These are phyloP conservation scores for Megastigmus dorsalis DNA, from an alignment of 2,888 invertebrate species.

Conservation along the genomic window DNA sequence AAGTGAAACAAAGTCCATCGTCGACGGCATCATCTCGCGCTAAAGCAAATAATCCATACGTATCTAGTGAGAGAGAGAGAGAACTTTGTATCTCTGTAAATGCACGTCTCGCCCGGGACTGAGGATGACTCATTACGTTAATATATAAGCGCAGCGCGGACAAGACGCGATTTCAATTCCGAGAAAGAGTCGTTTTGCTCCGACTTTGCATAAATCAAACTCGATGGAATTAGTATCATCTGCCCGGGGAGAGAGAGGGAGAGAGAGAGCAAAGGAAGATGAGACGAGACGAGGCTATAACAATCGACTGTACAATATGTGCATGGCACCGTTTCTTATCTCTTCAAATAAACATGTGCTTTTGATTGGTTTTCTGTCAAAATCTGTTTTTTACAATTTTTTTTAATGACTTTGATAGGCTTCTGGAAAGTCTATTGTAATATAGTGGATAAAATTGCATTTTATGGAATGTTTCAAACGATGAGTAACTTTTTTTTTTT, in stretches of 20 bases:
- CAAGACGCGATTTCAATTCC: constrained; percentile 11
- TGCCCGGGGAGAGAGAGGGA: background rate
- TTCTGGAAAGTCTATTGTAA: too few species aligned
- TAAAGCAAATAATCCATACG: constrained; percentile 27
- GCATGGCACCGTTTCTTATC: background rate
- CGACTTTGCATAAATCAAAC: constrained; percentile 33
- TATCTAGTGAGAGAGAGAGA: too few species aligned
- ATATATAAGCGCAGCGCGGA: too few species aligned
- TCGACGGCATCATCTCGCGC: background rate
- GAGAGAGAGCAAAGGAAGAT: background rate
- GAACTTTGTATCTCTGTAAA: background rate
- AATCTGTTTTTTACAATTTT: too few species aligned
- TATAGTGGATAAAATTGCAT: too few species aligned
- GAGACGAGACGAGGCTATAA: background rate
- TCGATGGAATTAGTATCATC: constrained; percentile 36
- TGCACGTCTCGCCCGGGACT: background rate
- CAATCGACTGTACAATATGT: background rate
- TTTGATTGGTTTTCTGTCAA: too few species aligned
- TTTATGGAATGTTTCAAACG: too few species aligned
- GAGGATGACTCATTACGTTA: constrained; percentile 16
- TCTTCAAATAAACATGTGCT: background rate
- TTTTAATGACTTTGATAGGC: too few species aligned
- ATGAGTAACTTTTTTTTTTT: background rate
- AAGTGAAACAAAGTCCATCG: constrained; percentile 16
- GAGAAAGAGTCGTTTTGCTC: constrained; percentile 17